These are phyloP conservation scores for Ormyrus pomaceus DNA, from an alignment of 2,888 invertebrate genomes.

Conservation along the genomic window DNA sequence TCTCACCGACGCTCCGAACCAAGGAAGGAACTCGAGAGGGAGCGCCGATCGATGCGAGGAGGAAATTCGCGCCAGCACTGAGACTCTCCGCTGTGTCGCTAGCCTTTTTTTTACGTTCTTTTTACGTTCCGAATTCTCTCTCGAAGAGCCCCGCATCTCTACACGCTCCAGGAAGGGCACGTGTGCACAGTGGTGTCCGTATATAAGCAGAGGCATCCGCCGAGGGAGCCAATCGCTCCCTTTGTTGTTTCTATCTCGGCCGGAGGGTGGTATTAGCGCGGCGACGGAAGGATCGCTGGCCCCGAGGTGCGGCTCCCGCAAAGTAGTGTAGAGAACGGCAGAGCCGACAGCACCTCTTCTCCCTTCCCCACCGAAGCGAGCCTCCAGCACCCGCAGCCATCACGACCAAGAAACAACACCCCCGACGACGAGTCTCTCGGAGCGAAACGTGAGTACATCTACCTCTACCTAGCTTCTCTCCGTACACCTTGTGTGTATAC, in stretches of 20 bases:
- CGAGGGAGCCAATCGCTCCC: conserved; percentile 26
- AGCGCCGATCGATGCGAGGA: conserved; percentile 41
- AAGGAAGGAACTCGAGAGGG: not conserved
- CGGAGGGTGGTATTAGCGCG: not conserved
- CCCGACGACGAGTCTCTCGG: conserved; percentile 15
- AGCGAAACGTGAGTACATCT: conserved; percentile 39
- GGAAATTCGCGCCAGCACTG: conserved; percentile 12
- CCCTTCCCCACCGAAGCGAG: not conserved
- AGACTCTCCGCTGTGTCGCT: not conserved
- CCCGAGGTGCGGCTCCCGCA: too few species aligned
- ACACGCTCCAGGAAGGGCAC: not conserved
- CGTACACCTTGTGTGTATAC: too few species aligned
- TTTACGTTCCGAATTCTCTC: too few species aligned
- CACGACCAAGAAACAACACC: conserved; percentile 26
- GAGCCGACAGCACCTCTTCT: not conserved
- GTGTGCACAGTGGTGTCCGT: not conserved
- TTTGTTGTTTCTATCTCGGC: conserved; percentile 11
- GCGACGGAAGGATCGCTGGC: too few species aligned
- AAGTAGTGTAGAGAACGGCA: not conserved
- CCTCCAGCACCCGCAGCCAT: conserved; percentile 17
- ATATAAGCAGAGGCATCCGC: not conserved
- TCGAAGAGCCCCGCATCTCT: not conserved
- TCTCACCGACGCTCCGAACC: not conserved
- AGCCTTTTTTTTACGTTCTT: too few species aligned
- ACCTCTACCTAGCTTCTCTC: not conserved